Conservation (phyloP, 2,113 vertebrate genomes). For the Ia io region DNA sequence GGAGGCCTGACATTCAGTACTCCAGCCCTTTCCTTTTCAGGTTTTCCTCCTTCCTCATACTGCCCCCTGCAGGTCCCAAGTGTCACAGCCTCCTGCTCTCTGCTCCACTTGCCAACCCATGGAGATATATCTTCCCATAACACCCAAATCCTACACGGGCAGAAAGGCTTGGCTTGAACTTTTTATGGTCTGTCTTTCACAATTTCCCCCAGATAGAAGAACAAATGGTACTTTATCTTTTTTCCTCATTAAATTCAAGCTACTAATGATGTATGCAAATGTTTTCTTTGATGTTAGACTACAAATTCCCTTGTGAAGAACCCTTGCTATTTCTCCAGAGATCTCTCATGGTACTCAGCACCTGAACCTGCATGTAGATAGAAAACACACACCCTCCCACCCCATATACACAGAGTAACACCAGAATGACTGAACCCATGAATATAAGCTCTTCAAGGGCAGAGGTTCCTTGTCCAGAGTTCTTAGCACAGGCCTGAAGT, state of each 20-base stretch:
- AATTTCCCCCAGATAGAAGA: not conserved
- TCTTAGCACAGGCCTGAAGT: not conserved
- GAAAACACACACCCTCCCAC: not conserved
- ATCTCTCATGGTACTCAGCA: not conserved
- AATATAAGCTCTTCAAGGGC: not conserved
- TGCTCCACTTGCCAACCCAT: fast-evolving
- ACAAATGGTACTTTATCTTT: not conserved
- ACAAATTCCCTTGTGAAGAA: not conserved
- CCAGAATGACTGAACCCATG: not conserved
- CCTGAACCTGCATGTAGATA: not conserved
- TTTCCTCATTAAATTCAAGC: not conserved
- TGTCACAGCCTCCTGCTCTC: not conserved
- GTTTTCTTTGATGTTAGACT: not conserved
- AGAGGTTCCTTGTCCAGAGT: not conserved
- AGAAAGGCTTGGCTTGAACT: not conserved
- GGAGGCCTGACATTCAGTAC: not conserved
- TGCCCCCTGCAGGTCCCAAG: not conserved
- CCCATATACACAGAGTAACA: not conserved
- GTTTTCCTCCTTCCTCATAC: not conserved
- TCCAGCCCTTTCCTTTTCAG: too few species aligned
- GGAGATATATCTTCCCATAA: not conserved
- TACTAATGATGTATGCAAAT: not conserved
- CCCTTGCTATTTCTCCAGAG: not conserved
- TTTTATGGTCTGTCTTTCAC: not conserved
- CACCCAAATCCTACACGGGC: not conserved